Base-by-base conservation (phyloP, 30 jellyfish, hydroid and myxozoan genomes). In the Mastigias papua region DNA sequence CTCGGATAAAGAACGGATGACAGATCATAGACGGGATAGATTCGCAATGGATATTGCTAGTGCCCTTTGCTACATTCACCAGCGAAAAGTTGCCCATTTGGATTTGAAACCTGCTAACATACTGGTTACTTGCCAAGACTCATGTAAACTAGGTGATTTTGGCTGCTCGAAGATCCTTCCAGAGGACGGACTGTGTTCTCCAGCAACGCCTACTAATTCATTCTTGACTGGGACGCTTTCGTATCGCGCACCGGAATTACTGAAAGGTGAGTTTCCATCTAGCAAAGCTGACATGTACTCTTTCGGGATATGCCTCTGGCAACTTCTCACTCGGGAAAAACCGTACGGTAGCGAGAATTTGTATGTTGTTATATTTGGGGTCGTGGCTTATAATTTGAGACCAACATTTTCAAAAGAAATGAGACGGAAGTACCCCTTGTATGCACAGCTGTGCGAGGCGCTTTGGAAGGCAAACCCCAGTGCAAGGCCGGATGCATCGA, bases 81-180 rank as follows among this genome's bases (percentile, higher is more conserved):
- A 80, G 75, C 90, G 90, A 30, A 76, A 90, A 26, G 96, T 96
- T 81, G 99, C 97, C 48, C 99, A 96, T 77, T 84, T 96, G 76
- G 99, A 96, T 71, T 80, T 96, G 37, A 96, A 96, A 91, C 99
- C 99, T 30, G 99, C 99, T 23, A 96, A 96, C 80, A 91, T 96
- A 16, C 82, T 96, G 65, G 98, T 96, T 61, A 86, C 97, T 64
- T 75, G 90, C 80, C 96, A 81, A 23, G 97, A 90, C 69, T 67
- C 97, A 22, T 96, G 99, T 80, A 96, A 96, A 73, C 97, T 96
- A 22, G 99, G 99, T 27, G 99, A 96, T 78, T 96, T 96, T 65
- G 99, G 99, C 67, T 96, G 99, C 86, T 96, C 97, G 62, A 96
- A 96, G 69, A 46, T 86, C 37, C 89, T 96, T 48, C 96, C 97